A percentile compares a stretch with the other conserved stretches of the same genome.
These are phyloP conservation scores for Candoia aspera DNA, from an alignment of 2,113 vertebrate genomes.

Conservation along the genomic window DNA sequence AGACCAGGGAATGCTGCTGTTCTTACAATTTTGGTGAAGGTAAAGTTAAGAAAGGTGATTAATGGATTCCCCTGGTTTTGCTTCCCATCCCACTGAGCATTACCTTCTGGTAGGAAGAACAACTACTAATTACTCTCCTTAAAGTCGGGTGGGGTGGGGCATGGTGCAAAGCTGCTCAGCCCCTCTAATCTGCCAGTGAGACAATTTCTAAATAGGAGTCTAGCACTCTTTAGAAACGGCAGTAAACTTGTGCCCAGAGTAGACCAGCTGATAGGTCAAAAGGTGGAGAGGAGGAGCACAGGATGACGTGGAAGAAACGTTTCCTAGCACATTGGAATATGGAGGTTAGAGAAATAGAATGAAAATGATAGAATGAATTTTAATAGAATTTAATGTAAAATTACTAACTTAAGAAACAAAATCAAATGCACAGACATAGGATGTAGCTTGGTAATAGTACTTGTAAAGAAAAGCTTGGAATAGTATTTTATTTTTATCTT, in stretches of 20 bases:
- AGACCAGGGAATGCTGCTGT: not conserved
- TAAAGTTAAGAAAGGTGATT: not conserved
- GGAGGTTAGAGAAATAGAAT: not conserved
- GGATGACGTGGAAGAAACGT: not conserved
- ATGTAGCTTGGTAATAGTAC: not conserved
- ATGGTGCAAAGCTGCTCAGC: not conserved
- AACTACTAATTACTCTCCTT: not conserved
- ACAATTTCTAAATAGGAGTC: not conserved
- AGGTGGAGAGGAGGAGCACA: not conserved
- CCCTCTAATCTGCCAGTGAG: not conserved
- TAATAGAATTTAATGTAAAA: not conserved
- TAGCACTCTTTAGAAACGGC: not conserved
- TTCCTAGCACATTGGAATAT: not conserved
- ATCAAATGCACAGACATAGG: not conserved
- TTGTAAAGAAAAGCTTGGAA: not conserved
- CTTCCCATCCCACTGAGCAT: not conserved
- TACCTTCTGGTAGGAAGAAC: not conserved
- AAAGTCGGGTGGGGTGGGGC: not conserved
- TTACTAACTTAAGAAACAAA: not conserved
- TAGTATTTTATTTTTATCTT: not conserved
- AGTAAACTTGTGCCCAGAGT: not conserved
- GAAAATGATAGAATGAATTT: not conserved
- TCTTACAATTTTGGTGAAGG: not conserved
- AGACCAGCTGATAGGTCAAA: not conserved
- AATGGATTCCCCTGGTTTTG: not conserved